These are phyloP conservation scores for Reticulitermes lucifugus DNA, from an alignment of 2,888 invertebrate genomes.

Conservation along the genomic window DNA sequence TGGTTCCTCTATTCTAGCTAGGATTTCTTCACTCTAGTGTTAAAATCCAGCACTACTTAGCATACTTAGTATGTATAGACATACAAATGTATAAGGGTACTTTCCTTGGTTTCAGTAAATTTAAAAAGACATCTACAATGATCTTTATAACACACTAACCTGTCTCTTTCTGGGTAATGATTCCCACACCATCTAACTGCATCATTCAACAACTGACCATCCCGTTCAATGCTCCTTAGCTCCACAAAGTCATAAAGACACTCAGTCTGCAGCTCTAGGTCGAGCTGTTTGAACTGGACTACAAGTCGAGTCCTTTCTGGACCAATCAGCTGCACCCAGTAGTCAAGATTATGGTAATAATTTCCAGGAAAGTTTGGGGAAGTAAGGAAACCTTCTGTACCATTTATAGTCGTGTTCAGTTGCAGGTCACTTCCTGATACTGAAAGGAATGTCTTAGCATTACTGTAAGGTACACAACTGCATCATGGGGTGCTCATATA, in stretches of 20 bases:
- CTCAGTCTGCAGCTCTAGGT: conserved; percentile 80
- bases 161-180: conserved; percentile 67
- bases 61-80: too few relatives aligned
- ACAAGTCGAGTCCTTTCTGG: conserved; percentile 76
- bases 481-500: background rate
- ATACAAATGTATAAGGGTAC: too few relatives aligned
- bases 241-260: conserved; percentile 85
- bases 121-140: too few relatives aligned
- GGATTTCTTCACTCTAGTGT: too few relatives aligned
- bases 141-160: conserved; percentile 53
- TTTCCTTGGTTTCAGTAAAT: too few relatives aligned
- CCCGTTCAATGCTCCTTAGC: conserved; percentile 63
- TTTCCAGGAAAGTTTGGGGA: conserved; percentile 78
- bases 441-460: background rate
- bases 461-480: background rate
- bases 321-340: conserved; percentile 75
- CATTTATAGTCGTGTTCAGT: conserved; percentile 75
- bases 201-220: conserved; percentile 33
- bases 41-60: too few relatives aligned
- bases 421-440: conserved; percentile 64
- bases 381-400: conserved; percentile 72
- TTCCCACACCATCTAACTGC: conserved; percentile 68
- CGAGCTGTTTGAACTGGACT: conserved; percentile 75
- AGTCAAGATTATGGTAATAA: conserved; percentile 80
- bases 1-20: too few relatives aligned